phyloP scores from a whole-genome alignment of 1,140 invertebrate genomes.

The Coelopa frigida region DNA sequence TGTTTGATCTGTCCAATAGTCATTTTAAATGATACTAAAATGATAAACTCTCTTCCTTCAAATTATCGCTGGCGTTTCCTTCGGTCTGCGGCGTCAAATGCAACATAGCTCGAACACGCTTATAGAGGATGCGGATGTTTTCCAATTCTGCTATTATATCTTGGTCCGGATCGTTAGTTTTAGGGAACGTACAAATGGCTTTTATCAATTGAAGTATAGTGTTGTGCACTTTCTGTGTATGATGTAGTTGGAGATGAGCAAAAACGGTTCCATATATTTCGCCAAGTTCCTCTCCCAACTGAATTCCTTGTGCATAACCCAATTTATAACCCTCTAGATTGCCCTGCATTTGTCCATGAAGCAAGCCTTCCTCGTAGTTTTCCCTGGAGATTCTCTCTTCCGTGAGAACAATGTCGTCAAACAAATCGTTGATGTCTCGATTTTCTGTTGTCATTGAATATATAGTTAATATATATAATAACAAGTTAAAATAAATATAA shows the following conservation, averaged over 20 bases:
- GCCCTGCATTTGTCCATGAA: conserved; percentile 48
- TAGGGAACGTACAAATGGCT: conserved; percentile 58
- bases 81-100: conserved; percentile 33
- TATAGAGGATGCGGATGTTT: conserved; percentile 58
- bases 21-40: conserved; percentile 22
- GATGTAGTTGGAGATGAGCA: conserved; percentile 27
- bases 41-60: conserved; percentile 16
- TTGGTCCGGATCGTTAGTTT: conserved; percentile 53
- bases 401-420: conserved; percentile 54
- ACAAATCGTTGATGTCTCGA: conserved; percentile 56
- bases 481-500: too few species aligned
- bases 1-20: conserved; percentile 17
- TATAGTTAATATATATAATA: too few species aligned
- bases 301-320: conserved; percentile 57
- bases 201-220: conserved; percentile 51
- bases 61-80: background rate
- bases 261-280: conserved; percentile 50
- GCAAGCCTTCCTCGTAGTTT: conserved; percentile 55
- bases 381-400: conserved; percentile 52
- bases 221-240: conserved; percentile 43
- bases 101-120: conserved; percentile 59
- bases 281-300: conserved; percentile 58
- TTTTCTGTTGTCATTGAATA: conserved; percentile 24
- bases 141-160: conserved; percentile 57
- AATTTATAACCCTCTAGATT: conserved; percentile 57